Evolutionary conservation across 2,113 vertebrate genomes (phyloP), one percentile per base, ranked within the genome.

Genomic region (Notiomystis cincta): DNA sequence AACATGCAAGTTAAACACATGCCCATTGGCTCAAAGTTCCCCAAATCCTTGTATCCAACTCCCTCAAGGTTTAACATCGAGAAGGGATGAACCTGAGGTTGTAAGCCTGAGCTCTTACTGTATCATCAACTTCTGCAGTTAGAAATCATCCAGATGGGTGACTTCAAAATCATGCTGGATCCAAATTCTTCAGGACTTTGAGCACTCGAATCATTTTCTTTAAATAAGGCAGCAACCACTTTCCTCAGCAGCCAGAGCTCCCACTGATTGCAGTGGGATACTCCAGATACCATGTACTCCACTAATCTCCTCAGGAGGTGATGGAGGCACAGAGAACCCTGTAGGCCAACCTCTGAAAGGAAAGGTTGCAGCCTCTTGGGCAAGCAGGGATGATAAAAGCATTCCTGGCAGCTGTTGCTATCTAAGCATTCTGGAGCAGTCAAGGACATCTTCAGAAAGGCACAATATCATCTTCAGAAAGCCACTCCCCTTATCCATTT

Each of bases 371-470:
- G 85, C 38, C 79, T 94, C 71, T 37, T 81, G 58, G 85, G 71
- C 90, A 96, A 97, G 78, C 64, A 67, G 4, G 14, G 76, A 96
- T 60, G 95, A 96, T 96, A 94, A 96, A 96, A 97, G 93, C 95
- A 94, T 96, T 96, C 90, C 92, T 93, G 93, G 79, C 60, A 0
- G 88, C 64, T 83, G 44, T 51, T 88, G 76, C 92, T 96, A 87
- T 96, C 88, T 94, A 92, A 94, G 79, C 60, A 24, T 94, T 90
- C 95, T 95, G 85, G 65, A 92, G 90, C 56, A 88, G 90, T 87
- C 93, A 96, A 97, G 96, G 96, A 96, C 95, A 31, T 95, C 88
- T 96, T 96, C 88, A 96, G 76, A 92, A 93, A 23, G 82, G 67
- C 56, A 91, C 67, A 85, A 64, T 73, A 94, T 81, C 88, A 73